Evolutionary conservation across 37 sponge, comb jelly and placozoan genomes (phyloP).

Genomic region (Axinella damicornis): DNA sequence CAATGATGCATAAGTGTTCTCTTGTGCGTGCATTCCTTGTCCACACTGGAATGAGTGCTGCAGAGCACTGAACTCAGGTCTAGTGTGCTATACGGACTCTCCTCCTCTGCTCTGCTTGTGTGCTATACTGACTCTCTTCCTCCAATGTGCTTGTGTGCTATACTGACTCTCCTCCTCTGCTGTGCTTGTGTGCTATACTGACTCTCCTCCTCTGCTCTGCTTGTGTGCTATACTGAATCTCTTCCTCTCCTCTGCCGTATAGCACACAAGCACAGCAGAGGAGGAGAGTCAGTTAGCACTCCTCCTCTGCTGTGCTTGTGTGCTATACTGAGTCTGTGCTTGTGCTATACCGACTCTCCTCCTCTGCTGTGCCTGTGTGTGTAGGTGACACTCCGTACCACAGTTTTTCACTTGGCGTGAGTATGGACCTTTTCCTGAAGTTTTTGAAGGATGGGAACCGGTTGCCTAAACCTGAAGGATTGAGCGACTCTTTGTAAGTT

Average conservation of each 20-base stretch:
- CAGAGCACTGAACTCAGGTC: neutral
- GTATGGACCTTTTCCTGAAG: conserved; percentile 17
- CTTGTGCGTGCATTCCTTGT: neutral
- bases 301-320: too few species aligned
- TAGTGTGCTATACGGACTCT: neutral
- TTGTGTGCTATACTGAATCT: neutral
- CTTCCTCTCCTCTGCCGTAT: neutral
- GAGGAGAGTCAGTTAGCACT: too few species aligned
- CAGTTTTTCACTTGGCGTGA: neutral
- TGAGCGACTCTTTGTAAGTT: conserved; percentile 47
- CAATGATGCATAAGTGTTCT: too few species aligned
- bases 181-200: too few species aligned
- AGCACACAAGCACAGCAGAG: too few species aligned
- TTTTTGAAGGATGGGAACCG: conserved; percentile 42
- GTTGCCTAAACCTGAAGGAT: conserved; percentile 35
- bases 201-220: neutral
- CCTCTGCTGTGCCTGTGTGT: neutral
- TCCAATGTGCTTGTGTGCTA: neutral
- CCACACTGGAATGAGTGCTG: neutral
- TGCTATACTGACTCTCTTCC: too few species aligned
- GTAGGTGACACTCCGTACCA: conserved; percentile 46
- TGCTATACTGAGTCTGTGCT: too few species aligned
- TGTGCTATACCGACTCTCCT: too few species aligned
- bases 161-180: conserved; percentile 42
- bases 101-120: too few species aligned